Conservation (phyloP, 1,140 invertebrate species). For the Stenopsyche tienmushanensis region DNA sequence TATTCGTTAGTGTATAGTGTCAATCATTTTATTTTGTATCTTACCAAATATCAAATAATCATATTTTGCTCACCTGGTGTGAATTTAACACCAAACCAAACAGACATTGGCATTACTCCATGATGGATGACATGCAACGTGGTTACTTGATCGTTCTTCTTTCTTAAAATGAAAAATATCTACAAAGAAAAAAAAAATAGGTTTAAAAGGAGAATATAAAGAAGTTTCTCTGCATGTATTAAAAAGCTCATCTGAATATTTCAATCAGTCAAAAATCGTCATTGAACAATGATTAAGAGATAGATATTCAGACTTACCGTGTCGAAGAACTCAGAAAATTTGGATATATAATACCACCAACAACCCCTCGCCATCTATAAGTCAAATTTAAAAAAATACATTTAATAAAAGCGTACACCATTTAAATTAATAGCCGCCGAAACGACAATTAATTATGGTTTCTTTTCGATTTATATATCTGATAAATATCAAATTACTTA, state of each 20-base stretch:
- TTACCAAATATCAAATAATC: no score
- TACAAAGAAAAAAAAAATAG: conserved; percentile 49
- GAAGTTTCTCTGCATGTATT: background rate
- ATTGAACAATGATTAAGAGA: background rate
- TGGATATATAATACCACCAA: conserved; percentile 89
- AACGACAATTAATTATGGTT: no score
- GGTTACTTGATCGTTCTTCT: conserved; percentile 82
- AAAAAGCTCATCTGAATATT: background rate
- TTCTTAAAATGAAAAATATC: conserved; percentile 82
- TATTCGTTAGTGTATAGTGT: no score
- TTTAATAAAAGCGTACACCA: background rate
- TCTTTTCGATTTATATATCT: background rate
- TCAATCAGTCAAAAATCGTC: background rate
- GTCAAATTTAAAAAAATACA: conserved; percentile 14
- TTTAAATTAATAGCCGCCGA: background rate
- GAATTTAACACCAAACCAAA: conserved; percentile 92
- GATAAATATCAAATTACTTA: conserved; percentile 64
- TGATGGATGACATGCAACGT: conserved; percentile 92
- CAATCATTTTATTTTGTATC: no score
- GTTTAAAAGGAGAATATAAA: background rate
- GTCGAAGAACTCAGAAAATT: conserved; percentile 84
- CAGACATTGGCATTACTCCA: conserved; percentile 87
- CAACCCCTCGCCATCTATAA: conserved; percentile 69
- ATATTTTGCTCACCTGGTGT: conserved; percentile 82
- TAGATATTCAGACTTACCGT: conserved; percentile 66